These are phyloP conservation scores for Parnassius apollo DNA, from an alignment of 2,888 invertebrate species.

Conservation along the genomic window DNA sequence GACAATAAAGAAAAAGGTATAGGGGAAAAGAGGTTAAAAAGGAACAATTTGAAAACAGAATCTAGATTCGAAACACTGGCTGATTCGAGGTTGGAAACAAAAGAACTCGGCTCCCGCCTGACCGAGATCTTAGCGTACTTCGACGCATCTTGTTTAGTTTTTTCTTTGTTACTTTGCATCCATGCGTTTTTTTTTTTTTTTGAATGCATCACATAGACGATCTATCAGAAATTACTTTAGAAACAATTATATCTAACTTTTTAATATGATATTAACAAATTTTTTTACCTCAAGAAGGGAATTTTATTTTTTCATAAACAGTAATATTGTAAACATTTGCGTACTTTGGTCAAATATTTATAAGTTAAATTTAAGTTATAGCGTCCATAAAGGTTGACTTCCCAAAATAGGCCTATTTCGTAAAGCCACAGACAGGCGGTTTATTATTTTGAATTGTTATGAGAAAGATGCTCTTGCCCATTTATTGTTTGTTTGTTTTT, in stretches of 20 bases:
- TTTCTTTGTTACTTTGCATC: conserved; percentile 65
- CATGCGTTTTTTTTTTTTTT: conserved; percentile 75
- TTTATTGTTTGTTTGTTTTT: too few relatives aligned
- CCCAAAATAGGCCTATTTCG: too few relatives aligned
- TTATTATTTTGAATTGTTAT: too few relatives aligned
- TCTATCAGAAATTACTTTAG: conserved; percentile 71
- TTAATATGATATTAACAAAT: not conserved
- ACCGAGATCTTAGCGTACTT: conserved; percentile 79
- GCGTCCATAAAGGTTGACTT: not conserved
- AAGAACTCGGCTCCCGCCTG: conserved; percentile 77
- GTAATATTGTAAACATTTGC: conserved; percentile 9
- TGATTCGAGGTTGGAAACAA: conserved; percentile 79
- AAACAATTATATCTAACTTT: conserved; percentile 54
- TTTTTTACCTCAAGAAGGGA: not conserved
- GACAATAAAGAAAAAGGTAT: conserved; percentile 79
- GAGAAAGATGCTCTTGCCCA: too few relatives aligned
- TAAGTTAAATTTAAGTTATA: not conserved
- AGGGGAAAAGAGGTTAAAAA: conserved; percentile 57
- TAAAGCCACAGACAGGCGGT: too few relatives aligned
- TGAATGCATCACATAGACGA: conserved; percentile 76
- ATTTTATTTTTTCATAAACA: conserved; percentile 2
- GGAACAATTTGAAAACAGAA: conserved; percentile 68
- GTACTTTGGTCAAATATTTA: not conserved
- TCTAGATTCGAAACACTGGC: conserved; percentile 80
- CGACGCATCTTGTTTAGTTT: conserved; percentile 63